Evolutionary conservation across 2,888 invertebrate genomes (phyloP).

Genomic region (Tachina lurida): DNA sequence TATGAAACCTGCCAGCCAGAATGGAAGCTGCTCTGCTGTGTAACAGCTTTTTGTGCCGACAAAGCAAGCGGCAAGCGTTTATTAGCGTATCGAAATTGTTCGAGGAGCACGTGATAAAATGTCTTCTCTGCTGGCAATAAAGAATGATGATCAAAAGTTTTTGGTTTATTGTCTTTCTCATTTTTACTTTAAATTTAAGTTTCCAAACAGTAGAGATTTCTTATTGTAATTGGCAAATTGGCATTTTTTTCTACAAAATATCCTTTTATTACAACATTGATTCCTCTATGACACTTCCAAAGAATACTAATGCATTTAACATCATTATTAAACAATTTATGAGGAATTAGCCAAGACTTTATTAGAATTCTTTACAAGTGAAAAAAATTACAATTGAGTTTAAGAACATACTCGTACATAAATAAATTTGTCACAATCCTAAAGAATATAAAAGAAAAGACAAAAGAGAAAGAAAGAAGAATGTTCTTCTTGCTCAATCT

Average conservation of each 20-base stretch:
- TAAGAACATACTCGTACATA: slow-evolving; percentile 29
- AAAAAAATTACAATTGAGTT: slow-evolving; percentile 40
- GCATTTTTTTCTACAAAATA: no score
- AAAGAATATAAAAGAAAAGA: slow-evolving; percentile 29
- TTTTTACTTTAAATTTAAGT: background rate
- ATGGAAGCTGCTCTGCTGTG: slow-evolving; percentile 29
- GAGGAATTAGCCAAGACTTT: slow-evolving; percentile 27
- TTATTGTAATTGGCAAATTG: background rate
- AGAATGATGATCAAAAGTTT: background rate
- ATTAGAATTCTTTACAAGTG: slow-evolving; percentile 26
- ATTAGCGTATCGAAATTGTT: slow-evolving; percentile 70
- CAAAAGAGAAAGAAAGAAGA: background rate
- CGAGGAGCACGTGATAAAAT: slow-evolving; percentile 68
- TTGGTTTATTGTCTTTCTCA: background rate
- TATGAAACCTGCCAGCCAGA: background rate
- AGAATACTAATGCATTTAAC: slow-evolving; percentile 17
- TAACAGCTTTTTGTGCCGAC: slow-evolving; percentile 57
- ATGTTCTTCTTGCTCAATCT: slow-evolving; percentile 18
- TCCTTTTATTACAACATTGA: no score
- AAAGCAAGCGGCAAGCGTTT: slow-evolving; percentile 60
- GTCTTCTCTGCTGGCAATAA: background rate
- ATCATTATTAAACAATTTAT: slow-evolving; percentile 49
- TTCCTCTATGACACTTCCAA: background rate
- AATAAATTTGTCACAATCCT: slow-evolving; percentile 67
- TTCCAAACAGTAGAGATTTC: slow-evolving; percentile 32